These are phyloP conservation scores for Campoletis raptor DNA, from an alignment of 2,888 invertebrate genomes.

Conservation along the genomic window DNA sequence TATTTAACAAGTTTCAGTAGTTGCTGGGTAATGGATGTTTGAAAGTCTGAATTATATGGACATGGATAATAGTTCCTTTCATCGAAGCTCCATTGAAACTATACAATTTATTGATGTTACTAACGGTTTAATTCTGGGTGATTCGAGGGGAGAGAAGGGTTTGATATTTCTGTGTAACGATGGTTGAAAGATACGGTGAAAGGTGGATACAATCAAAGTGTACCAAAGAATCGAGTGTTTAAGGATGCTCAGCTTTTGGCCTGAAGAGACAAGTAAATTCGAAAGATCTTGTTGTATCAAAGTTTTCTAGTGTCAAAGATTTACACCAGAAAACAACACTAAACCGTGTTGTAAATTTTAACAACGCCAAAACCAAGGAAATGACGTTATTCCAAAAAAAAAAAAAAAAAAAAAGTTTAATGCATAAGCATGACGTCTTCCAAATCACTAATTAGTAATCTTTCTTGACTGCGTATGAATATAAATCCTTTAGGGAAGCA, in stretches of 20 bases:
- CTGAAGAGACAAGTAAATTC: neutral
- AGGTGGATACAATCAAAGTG: constrained; percentile 26
- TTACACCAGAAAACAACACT: too few species aligned
- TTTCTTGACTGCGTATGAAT: neutral
- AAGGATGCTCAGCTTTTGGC: constrained; percentile 20
- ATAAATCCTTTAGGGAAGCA: constrained; percentile 53
- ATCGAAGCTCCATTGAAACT: constrained; percentile 10
- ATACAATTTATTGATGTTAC: constrained; percentile 44
- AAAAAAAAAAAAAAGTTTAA: neutral
- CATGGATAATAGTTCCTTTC: neutral
- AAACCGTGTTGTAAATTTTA: neutral
- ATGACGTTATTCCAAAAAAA: neutral
- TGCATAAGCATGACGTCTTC: constrained; percentile 15
- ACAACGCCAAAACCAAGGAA: neutral
- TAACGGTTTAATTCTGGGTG: constrained; percentile 23
- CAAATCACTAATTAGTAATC: neutral
- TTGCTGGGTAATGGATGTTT: constrained; percentile 15
- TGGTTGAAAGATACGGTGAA: constrained; percentile 34
- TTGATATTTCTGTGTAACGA: constrained; percentile 35
- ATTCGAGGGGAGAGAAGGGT: constrained; percentile 13
- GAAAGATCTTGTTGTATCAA: neutral
- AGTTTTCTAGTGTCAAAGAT: neutral
- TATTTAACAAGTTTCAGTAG: neutral
- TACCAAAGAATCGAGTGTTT: constrained; percentile 12
- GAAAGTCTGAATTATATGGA: neutral